These are phyloP conservation scores for Xiphophorus maculatus DNA, from an alignment of 2,113 vertebrate species.

Conservation along the genomic window DNA sequence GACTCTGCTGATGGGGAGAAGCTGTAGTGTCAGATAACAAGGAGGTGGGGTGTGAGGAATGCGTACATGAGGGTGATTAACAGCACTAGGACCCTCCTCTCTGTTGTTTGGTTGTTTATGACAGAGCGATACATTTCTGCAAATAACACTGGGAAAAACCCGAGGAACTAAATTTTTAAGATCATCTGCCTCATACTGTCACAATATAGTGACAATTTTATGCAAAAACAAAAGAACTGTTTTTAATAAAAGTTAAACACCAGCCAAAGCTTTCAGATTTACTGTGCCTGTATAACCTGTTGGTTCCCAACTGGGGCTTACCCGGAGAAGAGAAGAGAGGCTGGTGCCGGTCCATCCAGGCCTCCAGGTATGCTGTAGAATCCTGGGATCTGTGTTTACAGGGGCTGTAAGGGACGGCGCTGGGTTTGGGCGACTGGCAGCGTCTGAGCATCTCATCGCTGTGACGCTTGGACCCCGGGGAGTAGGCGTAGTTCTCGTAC, in stretches of 20 bases:
- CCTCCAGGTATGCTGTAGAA: slow-evolving; percentile 17
- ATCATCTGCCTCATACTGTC: no score
- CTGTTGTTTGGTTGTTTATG: no score
- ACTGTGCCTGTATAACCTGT: neutral
- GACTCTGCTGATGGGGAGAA: no score
- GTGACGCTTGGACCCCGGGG: slow-evolving; percentile 53
- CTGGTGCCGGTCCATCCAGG: neutral
- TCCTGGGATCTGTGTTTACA: slow-evolving; percentile 21
- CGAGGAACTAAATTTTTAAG: no score
- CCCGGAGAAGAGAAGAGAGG: slow-evolving; percentile 2
- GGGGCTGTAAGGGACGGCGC: slow-evolving; percentile 8
- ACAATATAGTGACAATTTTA: no score
- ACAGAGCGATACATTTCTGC: no score
- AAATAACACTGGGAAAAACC: no score
- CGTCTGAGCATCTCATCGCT: slow-evolving; percentile 28
- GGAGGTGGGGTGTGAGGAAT: no score
- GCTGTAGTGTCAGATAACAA: no score
- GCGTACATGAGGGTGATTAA: no score
- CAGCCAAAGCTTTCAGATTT: no score
- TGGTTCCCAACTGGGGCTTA: neutral
- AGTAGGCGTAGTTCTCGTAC: slow-evolving; percentile 22
- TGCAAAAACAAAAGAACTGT: neutral
- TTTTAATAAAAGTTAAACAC: neutral
- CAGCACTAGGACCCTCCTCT: no score
- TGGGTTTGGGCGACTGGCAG: neutral